Evolutionary conservation across 2,797 vertebrate species (phyloP), one percentile per base, ranked within the genome.

Genomic region (Tamandua tetradactyla): DNA sequence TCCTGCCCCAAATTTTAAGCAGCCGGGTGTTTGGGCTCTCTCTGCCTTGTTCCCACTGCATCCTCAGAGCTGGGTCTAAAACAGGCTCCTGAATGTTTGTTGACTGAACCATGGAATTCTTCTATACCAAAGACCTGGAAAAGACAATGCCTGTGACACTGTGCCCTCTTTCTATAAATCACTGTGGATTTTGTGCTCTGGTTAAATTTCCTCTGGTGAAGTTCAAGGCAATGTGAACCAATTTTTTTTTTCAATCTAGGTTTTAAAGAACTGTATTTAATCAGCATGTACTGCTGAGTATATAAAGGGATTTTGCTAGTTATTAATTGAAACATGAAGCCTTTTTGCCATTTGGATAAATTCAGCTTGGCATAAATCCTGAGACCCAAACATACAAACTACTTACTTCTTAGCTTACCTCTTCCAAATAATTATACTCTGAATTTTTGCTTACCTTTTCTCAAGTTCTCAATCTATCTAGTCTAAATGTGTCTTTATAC

Each of bases 261-360:
- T 66, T 93, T 69, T 52, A 66, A 87, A 95, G 37, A 89, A 55
- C 68, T 40, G 20, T 15, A 42, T 40, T 30, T 52, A 87, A 92
- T n/a, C 94, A 30, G 4, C 52, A 76, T 69, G 11, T 7, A 18
- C 7, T 62, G 0, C 32, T 84, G 89, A 57, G 12, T 57, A 9
- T 62, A 52, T 69, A 59, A 74, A 49, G 10, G 15, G 20, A 20
- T 80, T 66, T 82, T 55, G 59, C 79, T 40, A 74, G 20, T 64
- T 68, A 85, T 62, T 85, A 74, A 62, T 35, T 35, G 66, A 90
- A 86, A 82, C 49, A 9, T 25, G n/a, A 66, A 27, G 69, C 18
- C 27, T 87, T 72, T 94, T 37, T 49, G 71, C 86, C 17, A 83
- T 78, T 82, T 78, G 81, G 23, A 78, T 78, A 86, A 89, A 71